A percentile compares a stretch with the other conserved stretches of the same genome.
Evolutionary conservation across 2,888 invertebrate genomes (phyloP).

Genomic region (Caenorhabditis zanzibari): DNA sequence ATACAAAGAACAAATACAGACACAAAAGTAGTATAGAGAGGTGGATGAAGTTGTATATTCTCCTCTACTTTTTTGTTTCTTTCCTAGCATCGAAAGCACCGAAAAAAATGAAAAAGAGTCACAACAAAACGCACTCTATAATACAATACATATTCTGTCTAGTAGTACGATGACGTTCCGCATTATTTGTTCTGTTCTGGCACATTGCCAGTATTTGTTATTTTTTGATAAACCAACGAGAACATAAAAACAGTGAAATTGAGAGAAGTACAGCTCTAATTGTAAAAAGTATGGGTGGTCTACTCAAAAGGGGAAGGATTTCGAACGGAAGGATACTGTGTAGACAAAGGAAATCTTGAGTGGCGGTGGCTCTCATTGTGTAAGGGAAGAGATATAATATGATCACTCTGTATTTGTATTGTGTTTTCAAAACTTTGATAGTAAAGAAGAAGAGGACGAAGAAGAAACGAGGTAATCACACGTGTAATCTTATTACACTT

Average conservation of each 20-base stretch:
- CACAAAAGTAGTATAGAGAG: constrained; percentile 37
- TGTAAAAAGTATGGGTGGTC: constrained; percentile 48
- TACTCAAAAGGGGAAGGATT: background rate
- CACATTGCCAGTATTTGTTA: constrained; percentile 23
- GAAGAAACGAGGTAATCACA: constrained; percentile 7
- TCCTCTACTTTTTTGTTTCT: constrained; percentile 34
- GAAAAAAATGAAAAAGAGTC: constrained; percentile 40
- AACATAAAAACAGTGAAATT: background rate
- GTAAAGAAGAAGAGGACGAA: background rate
- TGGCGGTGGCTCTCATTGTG: constrained; percentile 18
- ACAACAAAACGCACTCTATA: constrained; percentile 44
- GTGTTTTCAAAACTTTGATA: constrained; percentile 18
- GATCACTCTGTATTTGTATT: constrained; percentile 42
- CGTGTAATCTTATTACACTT: constrained; percentile 51
- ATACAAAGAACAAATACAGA: constrained; percentile 35
- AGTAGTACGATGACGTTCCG: constrained; percentile 41
- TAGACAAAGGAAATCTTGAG: constrained; percentile 49
- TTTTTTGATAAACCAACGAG: background rate
- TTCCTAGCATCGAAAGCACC: constrained; percentile 12
- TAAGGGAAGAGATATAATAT: background rate
- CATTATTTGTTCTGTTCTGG: constrained; percentile 30
- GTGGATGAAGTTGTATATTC: constrained; percentile 20
- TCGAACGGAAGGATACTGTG: constrained; percentile 19
- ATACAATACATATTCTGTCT: constrained; percentile 33
- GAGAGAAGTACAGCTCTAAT: background rate